phyloP scores from a whole-genome alignment of 1,140 invertebrate species.

The Teleogryllus occipitalis region DNA sequence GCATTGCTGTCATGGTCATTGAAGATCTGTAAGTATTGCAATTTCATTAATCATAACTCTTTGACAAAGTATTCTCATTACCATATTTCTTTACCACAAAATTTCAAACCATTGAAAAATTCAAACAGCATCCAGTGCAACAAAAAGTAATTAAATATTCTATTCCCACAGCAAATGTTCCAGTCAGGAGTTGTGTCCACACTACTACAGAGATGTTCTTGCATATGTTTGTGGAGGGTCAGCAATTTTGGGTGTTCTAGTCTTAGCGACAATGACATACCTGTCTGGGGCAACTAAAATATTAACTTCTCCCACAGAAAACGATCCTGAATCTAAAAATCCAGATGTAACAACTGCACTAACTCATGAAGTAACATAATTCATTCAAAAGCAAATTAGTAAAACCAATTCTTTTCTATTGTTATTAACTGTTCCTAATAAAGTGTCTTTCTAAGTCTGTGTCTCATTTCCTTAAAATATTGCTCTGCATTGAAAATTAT shows the following conservation, averaged over 20 bases:
- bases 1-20: conserved; percentile 76
- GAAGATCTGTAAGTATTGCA: conserved; percentile 58
- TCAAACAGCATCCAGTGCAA: not conserved
- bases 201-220: conserved; percentile 67
- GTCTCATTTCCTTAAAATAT: too few species aligned
- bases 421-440: not conserved
- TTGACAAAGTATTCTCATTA: not conserved
- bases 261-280: conserved; percentile 11
- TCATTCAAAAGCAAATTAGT: not conserved
- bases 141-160: not conserved
- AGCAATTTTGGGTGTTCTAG: conserved; percentile 52
- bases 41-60: not conserved
- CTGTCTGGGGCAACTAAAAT: not conserved
- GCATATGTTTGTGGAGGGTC: conserved; percentile 67
- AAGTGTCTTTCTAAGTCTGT: not conserved
- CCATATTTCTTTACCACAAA: not conserved
- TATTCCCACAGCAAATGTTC: conserved; percentile 14
- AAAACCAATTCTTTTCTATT: not conserved
- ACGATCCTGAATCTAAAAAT: not conserved
- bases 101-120: not conserved
- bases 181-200: conserved; percentile 7
- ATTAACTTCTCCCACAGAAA: not conserved
- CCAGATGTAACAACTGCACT: not conserved
- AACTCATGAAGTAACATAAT: not conserved
- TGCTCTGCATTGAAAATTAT: too few species aligned